Conservation (phyloP, 2,797 vertebrate genomes). For the Smutsia temminckii region DNA sequence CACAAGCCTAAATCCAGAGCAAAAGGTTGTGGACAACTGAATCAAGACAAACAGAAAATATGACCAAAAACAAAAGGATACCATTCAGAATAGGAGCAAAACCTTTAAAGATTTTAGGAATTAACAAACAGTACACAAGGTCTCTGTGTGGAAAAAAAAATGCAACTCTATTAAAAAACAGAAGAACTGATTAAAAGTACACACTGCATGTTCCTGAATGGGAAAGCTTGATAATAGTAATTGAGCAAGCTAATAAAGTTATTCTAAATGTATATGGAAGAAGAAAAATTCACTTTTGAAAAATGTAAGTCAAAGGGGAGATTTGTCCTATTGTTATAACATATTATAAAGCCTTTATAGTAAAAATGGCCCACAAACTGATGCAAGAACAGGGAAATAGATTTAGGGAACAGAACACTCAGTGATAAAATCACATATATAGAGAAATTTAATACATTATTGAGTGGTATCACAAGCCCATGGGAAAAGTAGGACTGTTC, state of each 20-base stretch:
- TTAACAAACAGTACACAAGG: not conserved
- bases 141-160: not conserved
- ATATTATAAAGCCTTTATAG: not conserved
- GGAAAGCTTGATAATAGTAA: not conserved
- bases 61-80: not conserved
- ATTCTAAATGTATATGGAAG: not conserved
- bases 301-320: not conserved
- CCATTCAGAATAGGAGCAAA: not conserved
- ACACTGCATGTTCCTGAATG: not conserved
- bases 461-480: not conserved
- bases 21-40: not conserved
- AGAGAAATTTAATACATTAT: not conserved
- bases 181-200: not conserved
- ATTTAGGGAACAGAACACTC: not conserved
- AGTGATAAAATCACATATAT: not conserved
- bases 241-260: not conserved
- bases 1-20: not conserved
- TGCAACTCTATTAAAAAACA: not conserved
- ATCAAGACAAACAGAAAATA: slow-evolving; percentile 15
- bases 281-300: not conserved
- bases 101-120: not conserved
- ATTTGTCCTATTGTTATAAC: not conserved
- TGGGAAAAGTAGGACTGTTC: not conserved
- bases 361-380: not conserved
- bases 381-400: not conserved